Evolutionary conservation across 2,797 vertebrate genomes (phyloP), one percentile per base, ranked within the genome.

Genomic region (Typhlichthys subterraneus): DNA sequence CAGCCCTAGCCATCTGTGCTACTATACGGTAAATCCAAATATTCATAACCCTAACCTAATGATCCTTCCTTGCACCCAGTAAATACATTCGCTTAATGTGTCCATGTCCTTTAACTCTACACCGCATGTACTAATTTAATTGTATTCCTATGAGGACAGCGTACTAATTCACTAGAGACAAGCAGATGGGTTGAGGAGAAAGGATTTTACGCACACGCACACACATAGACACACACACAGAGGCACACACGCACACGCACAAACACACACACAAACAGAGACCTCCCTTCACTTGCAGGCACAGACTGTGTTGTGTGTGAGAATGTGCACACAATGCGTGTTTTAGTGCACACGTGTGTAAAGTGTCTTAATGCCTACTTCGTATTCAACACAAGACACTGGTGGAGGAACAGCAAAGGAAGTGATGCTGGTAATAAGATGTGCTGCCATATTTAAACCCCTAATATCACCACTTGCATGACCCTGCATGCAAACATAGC

Each of bases 81-180:
- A 88, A 87, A 87, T 80, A 85, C 79, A 82, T 85, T 79, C 60
- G 75, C 80, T 85, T 84, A 85, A 87, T 84, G 84, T 88, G 83
- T 80, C 82, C 57, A 46, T 79, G 84, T 89, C 77, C 80, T 87
- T 86, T 80, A 76, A 81, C 75, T 74, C 71, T 31, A 63, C 72
- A 76, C 73, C 82, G 84, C 77, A 55, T 84, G 82, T 67, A 70
- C 80, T 85, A 88, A 92, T 91, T 88, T 84, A 86, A 89, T 84
- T 63, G 73, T 52, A 77, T 76, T 85, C 81, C 79, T 81, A 70
- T 49, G 78, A 80, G 83, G 61, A 73, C 69, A 42, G 66, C 58
- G 47, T 56, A 68, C 76, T 64, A 78, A 79, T 79, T 63, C 77
- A 77, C 52, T 23, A 67, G 63, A 81, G 73, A 77, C 23, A 45